These are phyloP conservation scores for Montipora cactus DNA, from an alignment of 64 coral and sea anemone genomes.

Conservation along the genomic window DNA sequence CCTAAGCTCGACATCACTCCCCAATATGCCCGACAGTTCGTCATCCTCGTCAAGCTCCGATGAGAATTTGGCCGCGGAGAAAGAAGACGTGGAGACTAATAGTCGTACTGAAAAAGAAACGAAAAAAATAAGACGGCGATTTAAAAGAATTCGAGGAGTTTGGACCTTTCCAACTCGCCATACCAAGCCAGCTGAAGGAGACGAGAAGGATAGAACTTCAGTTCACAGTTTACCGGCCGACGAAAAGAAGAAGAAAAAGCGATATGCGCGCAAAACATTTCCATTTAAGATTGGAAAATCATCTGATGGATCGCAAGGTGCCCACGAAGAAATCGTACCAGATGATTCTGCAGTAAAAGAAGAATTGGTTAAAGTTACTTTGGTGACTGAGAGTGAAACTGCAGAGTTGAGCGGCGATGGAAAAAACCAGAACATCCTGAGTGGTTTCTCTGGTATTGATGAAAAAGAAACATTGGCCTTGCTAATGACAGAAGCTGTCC, in stretches of 20 bases:
- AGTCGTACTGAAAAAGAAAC: neutral
- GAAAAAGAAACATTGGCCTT: neutral
- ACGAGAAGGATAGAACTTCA: neutral
- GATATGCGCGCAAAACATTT: neutral
- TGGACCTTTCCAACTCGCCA: neutral
- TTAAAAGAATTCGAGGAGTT: neutral
- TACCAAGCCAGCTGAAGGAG: neutral
- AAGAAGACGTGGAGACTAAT: neutral
- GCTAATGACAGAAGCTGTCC: neutral
- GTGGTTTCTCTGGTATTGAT: neutral
- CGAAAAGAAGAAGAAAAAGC: neutral
- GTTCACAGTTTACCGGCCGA: neutral
- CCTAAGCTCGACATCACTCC: neutral
- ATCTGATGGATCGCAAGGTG: neutral
- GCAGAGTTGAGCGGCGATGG: neutral
- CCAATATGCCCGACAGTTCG: slow-evolving; percentile 8
- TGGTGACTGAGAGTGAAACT: neutral
- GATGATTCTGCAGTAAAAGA: neutral
- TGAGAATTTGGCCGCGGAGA: neutral
- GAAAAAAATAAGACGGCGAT: slow-evolving; percentile 12
- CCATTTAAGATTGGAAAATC: neutral
- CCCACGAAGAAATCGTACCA: neutral
- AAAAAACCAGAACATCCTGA: neutral
- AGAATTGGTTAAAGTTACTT: neutral
- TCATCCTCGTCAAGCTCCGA: neutral